Evolutionary conservation across 2,797 vertebrate genomes (phyloP).

Genomic region (Leptatherina wallacei): DNA sequence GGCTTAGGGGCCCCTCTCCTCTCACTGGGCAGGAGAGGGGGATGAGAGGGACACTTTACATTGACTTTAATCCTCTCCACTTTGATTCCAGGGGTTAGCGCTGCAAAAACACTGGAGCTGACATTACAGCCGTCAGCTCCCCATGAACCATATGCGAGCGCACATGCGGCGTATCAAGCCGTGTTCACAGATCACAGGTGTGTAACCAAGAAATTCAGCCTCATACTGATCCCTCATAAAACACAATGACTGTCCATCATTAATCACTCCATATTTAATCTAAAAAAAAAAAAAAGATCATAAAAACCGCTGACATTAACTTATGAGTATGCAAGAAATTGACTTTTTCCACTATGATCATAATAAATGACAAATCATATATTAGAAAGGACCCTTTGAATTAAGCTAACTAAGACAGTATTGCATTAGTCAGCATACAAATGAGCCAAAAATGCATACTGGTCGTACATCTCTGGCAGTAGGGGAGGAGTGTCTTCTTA

Average conservation of each 20-base stretch:
- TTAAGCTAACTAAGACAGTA: neutral
- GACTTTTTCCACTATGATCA: neutral
- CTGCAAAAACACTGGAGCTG: constrained; percentile 56
- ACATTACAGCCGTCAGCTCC: constrained; percentile 39
- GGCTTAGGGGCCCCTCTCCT: constrained; percentile 57
- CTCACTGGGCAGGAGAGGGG: constrained; percentile 26
- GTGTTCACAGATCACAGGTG: constrained; percentile 48
- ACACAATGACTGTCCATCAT: neutral
- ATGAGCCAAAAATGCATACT: neutral
- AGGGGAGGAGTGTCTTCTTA: neutral
- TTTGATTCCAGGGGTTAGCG: constrained; percentile 64
- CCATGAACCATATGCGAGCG: neutral
- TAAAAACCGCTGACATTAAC: too few species aligned
- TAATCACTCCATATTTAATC: neutral
- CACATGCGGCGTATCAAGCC: neutral
- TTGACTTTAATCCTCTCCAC: constrained; percentile 66
- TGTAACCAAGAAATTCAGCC: constrained; percentile 3
- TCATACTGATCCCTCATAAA: neutral
- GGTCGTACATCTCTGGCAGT: neutral
- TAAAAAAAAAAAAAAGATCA: neutral
- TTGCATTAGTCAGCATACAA: neutral
- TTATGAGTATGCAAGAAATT: neutral
- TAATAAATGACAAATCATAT: neutral
- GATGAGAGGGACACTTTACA: constrained; percentile 55
- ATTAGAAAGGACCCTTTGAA: neutral